phyloP scores from a whole-genome alignment of 2,888 invertebrate genomes.

The Aporophyla lueneburgensis region DNA sequence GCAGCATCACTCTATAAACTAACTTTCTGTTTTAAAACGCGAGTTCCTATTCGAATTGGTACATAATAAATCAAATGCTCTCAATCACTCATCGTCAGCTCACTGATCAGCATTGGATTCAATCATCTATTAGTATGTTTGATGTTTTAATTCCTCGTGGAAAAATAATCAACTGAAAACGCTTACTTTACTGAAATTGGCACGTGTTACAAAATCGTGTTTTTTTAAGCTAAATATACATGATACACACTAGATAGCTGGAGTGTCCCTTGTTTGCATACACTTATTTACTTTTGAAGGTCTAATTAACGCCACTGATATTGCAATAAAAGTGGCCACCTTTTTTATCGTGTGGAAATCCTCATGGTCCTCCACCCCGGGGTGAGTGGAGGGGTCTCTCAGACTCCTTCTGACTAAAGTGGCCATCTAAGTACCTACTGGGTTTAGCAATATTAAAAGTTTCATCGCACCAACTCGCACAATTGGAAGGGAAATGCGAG shows the following conservation, averaged over 20 bases:
- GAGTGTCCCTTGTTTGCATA: no score
- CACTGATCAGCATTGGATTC: conserved; percentile 13
- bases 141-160: conserved; percentile 24
- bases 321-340: not conserved
- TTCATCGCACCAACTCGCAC: not conserved
- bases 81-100: conserved; percentile 35
- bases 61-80: conserved; percentile 6
- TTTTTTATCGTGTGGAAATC: no score
- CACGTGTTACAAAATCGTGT: not conserved
- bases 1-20: not conserved
- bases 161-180: conserved; percentile 25
- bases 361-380: no score
- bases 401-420: no score
- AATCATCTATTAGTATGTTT: conserved; percentile 20
- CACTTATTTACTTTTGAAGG: not conserved
- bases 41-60: not conserved
- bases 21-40: conserved; percentile 4
- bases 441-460: not conserved
- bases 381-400: no score
- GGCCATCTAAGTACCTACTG: no score
- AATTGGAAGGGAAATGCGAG: no score
- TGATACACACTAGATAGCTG: no score
- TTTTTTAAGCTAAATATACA: not conserved
- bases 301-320: not conserved
- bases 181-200: not conserved